Conservation (phyloP, 2,797 vertebrate species). For the Trachops cirrhosus region DNA sequence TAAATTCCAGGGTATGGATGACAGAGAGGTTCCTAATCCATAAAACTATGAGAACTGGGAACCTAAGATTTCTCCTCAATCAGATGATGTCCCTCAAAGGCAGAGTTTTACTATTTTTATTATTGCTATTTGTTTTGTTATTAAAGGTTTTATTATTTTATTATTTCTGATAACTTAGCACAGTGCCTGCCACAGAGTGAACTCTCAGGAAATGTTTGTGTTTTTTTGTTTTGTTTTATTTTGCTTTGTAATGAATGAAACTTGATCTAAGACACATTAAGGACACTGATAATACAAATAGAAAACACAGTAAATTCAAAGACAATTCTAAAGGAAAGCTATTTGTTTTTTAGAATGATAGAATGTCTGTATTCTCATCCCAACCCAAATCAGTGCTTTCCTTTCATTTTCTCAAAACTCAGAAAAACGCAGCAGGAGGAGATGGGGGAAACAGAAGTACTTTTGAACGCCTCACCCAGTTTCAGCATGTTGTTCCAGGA, state of each 20-base stretch:
- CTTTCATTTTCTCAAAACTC: slow-evolving; percentile 13
- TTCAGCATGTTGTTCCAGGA: slow-evolving; percentile 66
- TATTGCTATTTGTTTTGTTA: background rate
- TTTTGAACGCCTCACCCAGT: slow-evolving; percentile 75
- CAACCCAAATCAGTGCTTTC: slow-evolving; percentile 4
- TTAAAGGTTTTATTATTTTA: background rate
- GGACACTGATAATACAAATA: slow-evolving; percentile 17
- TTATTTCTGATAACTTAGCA: background rate
- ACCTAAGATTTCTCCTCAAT: background rate
- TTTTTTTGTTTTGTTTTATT: background rate
- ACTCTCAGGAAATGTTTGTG: background rate
- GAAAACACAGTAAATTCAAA: slow-evolving; percentile 42
- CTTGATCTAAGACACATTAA: slow-evolving; percentile 40
- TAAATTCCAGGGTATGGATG: background rate
- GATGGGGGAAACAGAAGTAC: background rate
- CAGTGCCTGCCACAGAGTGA: background rate
- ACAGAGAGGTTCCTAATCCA: background rate
- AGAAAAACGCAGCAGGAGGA: background rate
- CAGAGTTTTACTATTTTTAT: slow-evolving; percentile 8
- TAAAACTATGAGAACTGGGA: background rate
- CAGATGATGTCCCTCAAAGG: background rate
- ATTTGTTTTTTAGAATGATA: slow-evolving; percentile 20
- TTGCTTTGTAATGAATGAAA: slow-evolving; percentile 13
- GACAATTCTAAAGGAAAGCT: slow-evolving; percentile 13
- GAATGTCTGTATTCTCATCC: background rate